Evolutionary conservation across 2,888 invertebrate genomes (phyloP).

Genomic region (Cyrtodaria siliqua): DNA sequence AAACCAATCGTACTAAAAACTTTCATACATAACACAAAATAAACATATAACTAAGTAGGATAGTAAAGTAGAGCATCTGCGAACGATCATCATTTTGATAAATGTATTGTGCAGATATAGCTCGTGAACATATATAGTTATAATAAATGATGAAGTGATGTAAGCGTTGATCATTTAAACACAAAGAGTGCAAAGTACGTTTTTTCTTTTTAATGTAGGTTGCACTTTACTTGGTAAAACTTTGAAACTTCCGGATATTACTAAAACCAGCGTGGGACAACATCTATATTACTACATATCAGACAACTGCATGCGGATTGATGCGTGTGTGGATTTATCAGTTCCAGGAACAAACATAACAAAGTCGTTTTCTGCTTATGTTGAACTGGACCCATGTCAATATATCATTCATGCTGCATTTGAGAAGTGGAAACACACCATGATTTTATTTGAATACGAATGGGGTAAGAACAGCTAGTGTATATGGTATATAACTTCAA

Average conservation of each 20-base stretch:
- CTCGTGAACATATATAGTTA: too few species aligned
- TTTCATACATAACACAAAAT: too few species aligned
- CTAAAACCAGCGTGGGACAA: conserved; percentile 36
- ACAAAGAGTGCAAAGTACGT: too few species aligned
- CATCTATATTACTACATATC: conserved; percentile 59
- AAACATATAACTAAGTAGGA: too few species aligned
- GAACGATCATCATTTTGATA: too few species aligned
- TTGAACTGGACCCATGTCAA: conserved; percentile 67
- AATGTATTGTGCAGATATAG: too few species aligned
- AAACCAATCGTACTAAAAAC: too few species aligned
- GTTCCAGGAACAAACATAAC: conserved; percentile 35
- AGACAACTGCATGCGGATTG: conserved; percentile 65
- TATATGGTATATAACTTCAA: too few species aligned
- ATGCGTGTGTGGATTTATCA: conserved; percentile 66
- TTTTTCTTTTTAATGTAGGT: conserved; percentile 1
- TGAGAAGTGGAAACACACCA: conserved; percentile 37
- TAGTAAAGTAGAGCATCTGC: too few species aligned
- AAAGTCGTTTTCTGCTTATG: conserved; percentile 54
- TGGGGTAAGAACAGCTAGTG: too few species aligned
- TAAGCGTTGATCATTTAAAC: too few species aligned
- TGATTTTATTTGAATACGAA: conserved; percentile 58
- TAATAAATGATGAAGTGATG: too few species aligned
- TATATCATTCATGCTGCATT: conserved; percentile 50
- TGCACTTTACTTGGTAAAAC: conserved; percentile 37
- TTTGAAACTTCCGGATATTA: conserved; percentile 41